These are phyloP conservation scores for Columbina picui DNA, from an alignment of 2,113 vertebrate genomes.

Conservation along the genomic window DNA sequence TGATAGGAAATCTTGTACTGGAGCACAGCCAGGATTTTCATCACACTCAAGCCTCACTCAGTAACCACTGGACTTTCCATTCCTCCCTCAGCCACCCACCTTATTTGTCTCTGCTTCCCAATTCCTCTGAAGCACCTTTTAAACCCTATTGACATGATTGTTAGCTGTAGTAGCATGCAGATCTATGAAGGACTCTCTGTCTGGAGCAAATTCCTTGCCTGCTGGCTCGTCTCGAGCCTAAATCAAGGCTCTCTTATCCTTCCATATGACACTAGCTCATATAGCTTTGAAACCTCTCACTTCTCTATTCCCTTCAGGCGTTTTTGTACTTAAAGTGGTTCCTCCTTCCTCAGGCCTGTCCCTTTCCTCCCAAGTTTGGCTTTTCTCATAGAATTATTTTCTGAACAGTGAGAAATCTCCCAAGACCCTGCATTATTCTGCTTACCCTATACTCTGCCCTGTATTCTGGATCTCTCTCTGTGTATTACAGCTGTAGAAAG, in stretches of 20 bases:
- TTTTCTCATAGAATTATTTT: neutral
- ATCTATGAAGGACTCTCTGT: neutral
- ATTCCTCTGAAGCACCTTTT: slow-evolving; percentile 39
- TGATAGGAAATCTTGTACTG: slow-evolving; percentile 51
- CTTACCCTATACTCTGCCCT: neutral
- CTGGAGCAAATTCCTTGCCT: slow-evolving; percentile 27
- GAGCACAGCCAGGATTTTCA: slow-evolving; percentile 59
- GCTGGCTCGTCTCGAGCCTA: neutral
- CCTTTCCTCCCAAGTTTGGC: neutral
- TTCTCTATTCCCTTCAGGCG: neutral
- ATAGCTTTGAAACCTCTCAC: neutral
- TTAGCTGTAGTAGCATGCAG: neutral
- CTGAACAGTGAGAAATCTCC: neutral
- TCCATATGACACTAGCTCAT: slow-evolving; percentile 6
- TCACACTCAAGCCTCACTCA: slow-evolving; percentile 65
- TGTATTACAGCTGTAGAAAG: slow-evolving; percentile 30
- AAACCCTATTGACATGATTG: slow-evolving; percentile 46
- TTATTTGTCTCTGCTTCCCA: slow-evolving; percentile 59
- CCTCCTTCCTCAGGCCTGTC: neutral
- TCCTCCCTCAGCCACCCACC: slow-evolving; percentile 46
- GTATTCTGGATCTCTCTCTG: neutral
- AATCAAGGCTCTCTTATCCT: slow-evolving; percentile 22
- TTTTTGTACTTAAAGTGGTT: neutral
- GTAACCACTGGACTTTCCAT: slow-evolving; percentile 58
- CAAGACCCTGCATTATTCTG: neutral